Conservation (phyloP, 1,140 invertebrate genomes). For the Drosophila pallidifrons region DNA sequence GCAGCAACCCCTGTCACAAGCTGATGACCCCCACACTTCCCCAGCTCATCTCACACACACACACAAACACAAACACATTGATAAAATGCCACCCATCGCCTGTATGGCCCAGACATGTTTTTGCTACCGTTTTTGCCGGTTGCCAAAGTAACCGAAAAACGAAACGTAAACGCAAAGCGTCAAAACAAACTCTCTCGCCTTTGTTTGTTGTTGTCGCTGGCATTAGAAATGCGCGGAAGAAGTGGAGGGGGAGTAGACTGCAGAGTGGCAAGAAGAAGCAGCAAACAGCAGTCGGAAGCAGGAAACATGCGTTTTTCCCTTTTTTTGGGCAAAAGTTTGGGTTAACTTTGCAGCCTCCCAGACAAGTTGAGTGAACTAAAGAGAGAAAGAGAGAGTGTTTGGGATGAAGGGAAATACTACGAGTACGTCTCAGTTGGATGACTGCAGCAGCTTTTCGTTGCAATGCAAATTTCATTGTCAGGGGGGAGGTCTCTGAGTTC, state of each 20-base stretch:
- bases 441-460: conserved; percentile 28
- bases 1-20: conserved; percentile 36
- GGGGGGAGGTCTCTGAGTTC: neutral
- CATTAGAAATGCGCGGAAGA: neutral
- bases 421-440: conserved; percentile 23
- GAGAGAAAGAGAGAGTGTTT: neutral
- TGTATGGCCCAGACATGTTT: conserved; percentile 61
- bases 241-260: conserved; percentile 10
- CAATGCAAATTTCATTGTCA: conserved; percentile 27
- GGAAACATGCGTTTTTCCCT: conserved; percentile 67
- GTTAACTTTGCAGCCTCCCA: conserved; percentile 6
- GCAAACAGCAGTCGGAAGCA: conserved; percentile 55
- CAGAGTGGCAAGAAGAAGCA: conserved; percentile 32
- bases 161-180: conserved; percentile 48
- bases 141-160: conserved; percentile 59
- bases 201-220: conserved; percentile 59
- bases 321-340: conserved; percentile 57
- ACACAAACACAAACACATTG: neutral
- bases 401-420: neutral
- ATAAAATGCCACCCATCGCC: conserved; percentile 8
- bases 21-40: neutral
- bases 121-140: conserved; percentile 64
- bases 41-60: neutral
- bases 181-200: conserved; percentile 71
- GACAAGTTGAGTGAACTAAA: conserved; percentile 1